phyloP scores from a whole-genome alignment of 2,797 vertebrate species.

The Tachyglossus aculeatus region DNA sequence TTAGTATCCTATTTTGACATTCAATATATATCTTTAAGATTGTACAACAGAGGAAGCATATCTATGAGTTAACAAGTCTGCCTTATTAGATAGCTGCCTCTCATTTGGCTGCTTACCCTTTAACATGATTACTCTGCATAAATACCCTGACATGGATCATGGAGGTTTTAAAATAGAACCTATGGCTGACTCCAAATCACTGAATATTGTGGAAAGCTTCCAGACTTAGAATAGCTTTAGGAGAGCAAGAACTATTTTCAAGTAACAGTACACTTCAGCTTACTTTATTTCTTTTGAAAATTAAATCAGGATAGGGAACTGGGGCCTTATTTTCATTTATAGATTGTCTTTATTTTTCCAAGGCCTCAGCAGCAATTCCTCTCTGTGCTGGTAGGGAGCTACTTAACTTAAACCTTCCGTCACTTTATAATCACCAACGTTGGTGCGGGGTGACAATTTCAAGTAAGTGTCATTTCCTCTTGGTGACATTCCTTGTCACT shows the following conservation, averaged over 20 bases:
- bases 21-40: background rate
- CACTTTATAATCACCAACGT: background rate
- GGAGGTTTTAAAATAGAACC: background rate
- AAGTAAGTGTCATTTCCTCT: background rate
- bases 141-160: background rate
- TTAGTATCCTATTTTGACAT: too few relatives aligned
- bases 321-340: too few relatives aligned
- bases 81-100: background rate
- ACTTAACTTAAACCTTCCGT: constrained; percentile 24
- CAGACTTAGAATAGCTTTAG: background rate
- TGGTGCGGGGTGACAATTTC: constrained; percentile 1
- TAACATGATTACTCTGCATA: background rate
- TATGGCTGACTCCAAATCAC: background rate
- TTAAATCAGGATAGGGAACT: too few relatives aligned
- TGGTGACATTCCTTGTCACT: background rate
- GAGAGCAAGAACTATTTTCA: background rate
- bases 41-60: background rate
- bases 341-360: background rate
- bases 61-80: background rate
- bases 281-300: too few relatives aligned
- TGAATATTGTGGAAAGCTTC: background rate
- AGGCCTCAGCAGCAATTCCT: background rate
- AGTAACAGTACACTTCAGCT: background rate
- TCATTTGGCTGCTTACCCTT: background rate
- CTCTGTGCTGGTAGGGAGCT: constrained; percentile 17